Evolutionary conservation across 1,140 invertebrate genomes (phyloP), one percentile per base, ranked within the genome.

Genomic region (Heliconius hewitsoni): DNA sequence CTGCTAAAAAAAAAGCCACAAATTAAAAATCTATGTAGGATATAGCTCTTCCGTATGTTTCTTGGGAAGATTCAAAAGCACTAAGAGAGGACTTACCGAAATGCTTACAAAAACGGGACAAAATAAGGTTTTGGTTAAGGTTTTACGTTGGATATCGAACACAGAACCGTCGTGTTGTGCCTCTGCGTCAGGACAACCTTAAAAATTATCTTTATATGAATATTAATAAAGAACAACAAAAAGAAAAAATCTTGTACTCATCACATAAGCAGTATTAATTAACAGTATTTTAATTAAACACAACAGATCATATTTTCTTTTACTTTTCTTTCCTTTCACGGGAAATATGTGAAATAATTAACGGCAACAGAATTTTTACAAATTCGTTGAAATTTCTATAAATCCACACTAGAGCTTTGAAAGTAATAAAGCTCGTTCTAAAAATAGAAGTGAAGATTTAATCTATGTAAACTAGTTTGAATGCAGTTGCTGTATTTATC

Each of bases 371-470:
- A 3, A 66, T 66, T 30, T 66, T 66, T 66, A 30, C 9, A 66
- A 66, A 27, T 66, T 66, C 60, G 23, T 30, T 16, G 11, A 66
- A 57, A 23, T 13, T 66, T 27, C 30, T 66, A 66, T 13, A 66
- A 66, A 66, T 66, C 60, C 27, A 66, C 60, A 60, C n/a, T 60
- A 19, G 60, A 66, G 60, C 60, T 66, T 66, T 30, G 23, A 16
- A 66, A 66, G 11, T 1, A 66, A 27, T 27, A 66, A 30, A 66
- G 60, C 23, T 30, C 11, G 13, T 13, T 13, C 60, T 66, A 66
- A 66, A 66, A 23, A 66, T 66, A 30, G 9, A 66, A 30, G 27
- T 66, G 60, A 16, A 66, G 60, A 66, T 66, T 66, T 66, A 66
- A 66, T 66, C 60, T 66, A 66, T 66, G 60, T 27, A 30, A 66